Conservation (phyloP, 1,140 invertebrate species). For the Probaryconus sp. region DNA sequence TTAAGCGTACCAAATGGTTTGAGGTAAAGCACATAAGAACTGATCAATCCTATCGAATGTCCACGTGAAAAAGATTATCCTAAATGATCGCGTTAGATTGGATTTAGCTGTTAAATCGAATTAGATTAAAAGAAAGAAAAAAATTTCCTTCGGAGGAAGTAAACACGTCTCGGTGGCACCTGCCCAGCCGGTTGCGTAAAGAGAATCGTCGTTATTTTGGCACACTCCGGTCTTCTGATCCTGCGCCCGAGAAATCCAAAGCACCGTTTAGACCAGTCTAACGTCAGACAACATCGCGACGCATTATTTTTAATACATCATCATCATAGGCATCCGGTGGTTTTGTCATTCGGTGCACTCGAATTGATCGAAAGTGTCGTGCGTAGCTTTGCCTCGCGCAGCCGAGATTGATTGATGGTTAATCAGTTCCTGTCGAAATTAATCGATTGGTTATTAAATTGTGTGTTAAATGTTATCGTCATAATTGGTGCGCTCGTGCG, state of each 20-base stretch:
- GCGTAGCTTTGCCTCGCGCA: too few relatives aligned
- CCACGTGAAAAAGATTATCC: too few relatives aligned
- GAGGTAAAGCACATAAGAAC: too few relatives aligned
- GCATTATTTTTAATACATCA: slow-evolving; percentile 18
- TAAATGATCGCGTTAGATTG: too few relatives aligned
- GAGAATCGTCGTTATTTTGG: slow-evolving; percentile 58
- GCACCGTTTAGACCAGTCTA: slow-evolving; percentile 31
- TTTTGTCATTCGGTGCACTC: background rate
- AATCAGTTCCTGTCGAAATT: too few relatives aligned
- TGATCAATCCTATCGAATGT: too few relatives aligned
- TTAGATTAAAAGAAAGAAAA: slow-evolving; percentile 18
- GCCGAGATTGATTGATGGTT: too few relatives aligned
- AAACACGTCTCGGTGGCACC: slow-evolving; percentile 53
- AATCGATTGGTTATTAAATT: too few relatives aligned
- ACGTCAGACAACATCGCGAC: slow-evolving; percentile 26
- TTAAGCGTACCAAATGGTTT: too few relatives aligned
- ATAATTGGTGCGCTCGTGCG: slow-evolving; percentile 2
- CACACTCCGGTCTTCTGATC: slow-evolving; percentile 42
- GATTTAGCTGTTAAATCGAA: too few relatives aligned
- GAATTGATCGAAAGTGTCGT: background rate
- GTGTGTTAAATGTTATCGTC: background rate
- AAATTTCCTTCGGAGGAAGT: slow-evolving; percentile 33
- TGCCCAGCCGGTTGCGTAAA: slow-evolving; percentile 61
- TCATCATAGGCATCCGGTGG: background rate
- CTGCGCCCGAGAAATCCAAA: slow-evolving; percentile 42